Evolutionary conservation across 2,888 invertebrate species (phyloP).

Genomic region (Apantesis nais): DNA sequence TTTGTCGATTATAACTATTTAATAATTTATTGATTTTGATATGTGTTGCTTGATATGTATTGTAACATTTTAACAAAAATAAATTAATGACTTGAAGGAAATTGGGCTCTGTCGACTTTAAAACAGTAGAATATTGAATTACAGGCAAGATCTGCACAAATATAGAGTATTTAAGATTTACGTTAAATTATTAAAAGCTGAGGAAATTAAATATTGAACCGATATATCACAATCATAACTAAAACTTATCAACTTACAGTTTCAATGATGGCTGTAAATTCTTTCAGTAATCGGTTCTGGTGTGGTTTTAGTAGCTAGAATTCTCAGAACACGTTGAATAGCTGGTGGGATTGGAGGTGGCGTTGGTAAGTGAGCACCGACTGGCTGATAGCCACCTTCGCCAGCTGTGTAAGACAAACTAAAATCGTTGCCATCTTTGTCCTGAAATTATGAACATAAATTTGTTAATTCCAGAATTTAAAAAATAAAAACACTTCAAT

Average conservation of each 20-base stretch:
- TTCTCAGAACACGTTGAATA: constrained; percentile 82
- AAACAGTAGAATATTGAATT: background rate
- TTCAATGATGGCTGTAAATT: constrained; percentile 24
- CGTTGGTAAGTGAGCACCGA: constrained; percentile 80
- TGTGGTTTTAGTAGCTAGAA: constrained; percentile 78
- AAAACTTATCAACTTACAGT: background rate
- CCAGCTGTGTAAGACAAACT: constrained; percentile 83
- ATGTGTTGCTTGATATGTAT: too few species aligned
- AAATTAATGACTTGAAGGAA: background rate
- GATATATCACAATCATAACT: background rate
- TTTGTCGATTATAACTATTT: background rate
- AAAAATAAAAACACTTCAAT: background rate
- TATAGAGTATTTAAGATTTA: background rate
- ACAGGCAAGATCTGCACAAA: background rate
- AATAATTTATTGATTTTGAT: too few species aligned
- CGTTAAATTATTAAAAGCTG: background rate
- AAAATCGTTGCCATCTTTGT: constrained; percentile 78
- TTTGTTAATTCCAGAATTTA: background rate
- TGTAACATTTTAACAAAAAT: background rate
- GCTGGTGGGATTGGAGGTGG: constrained; percentile 83
- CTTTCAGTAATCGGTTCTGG: constrained; percentile 65
- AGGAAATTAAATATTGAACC: background rate
- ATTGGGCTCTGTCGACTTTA: background rate
- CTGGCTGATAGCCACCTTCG: constrained; percentile 80
- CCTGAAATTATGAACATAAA: constrained; percentile 61